Evolutionary conservation across 2,113 vertebrate genomes (phyloP), one percentile per base, ranked within the genome.

Genomic region (Pachycephala philippinensis): DNA sequence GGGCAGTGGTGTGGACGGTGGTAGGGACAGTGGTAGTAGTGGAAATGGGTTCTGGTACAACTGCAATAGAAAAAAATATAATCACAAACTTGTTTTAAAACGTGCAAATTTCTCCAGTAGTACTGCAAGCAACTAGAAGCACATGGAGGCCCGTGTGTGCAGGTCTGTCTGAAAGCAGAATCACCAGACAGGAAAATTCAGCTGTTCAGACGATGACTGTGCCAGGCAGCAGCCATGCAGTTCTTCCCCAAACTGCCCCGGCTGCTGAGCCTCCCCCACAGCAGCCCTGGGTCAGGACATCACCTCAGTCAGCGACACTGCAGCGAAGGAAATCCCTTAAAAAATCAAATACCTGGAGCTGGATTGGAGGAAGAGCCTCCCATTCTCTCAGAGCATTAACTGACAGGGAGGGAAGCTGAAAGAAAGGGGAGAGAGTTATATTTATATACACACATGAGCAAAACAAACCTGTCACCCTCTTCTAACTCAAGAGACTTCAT

Each of bases 321-420:
- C 33, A 57, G 9, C 31, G 2, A 14, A 42, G 6, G 35, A 42
- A 60, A 50, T 1, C 4, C 30, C 47, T 68, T 31, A 11, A 40
- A 61, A 60, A 24, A 27, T 11, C 4, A 57, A 84, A 53, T 97
- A 97, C 96, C 96, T 96, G 42, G 0, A 6, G 2, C 3, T 35
- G 0, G 0, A 61, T 14, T 77, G 13, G 97, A 93, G 35, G 0
- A 0, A 2, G 0, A 0, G 24, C 0, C 0, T 96, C 98, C 98
- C 98, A 98, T 98, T 68, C 40, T 96, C 69, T 92, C 79, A 95
- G 53, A 78, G 68, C 39, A 27, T 74, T 71, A 61, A 49, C 1
- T 23, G 77, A 15, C 23, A 26, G 47, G 10, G 57, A 49, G 31
- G 28, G 33, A 63, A 70, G 17, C 95, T 97, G 66, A 54, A 86